Base-by-base conservation (phyloP, 2,113 vertebrate genomes). In the Sylvicapra grimmia region DNA sequence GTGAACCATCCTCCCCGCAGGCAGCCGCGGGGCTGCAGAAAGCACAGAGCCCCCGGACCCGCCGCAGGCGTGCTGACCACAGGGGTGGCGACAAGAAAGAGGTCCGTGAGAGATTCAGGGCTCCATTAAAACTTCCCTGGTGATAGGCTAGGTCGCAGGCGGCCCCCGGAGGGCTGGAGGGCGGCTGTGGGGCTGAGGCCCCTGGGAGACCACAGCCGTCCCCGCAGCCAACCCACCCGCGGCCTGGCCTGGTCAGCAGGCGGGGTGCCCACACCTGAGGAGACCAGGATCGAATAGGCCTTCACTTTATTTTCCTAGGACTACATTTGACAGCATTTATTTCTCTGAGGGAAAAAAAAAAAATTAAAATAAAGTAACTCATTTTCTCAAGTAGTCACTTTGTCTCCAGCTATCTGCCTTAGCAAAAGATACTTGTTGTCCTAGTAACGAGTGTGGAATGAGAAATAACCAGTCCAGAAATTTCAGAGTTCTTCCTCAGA, bases 21-120 rank as follows among this genome's bases (percentile, higher is more conserved):
- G 59, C 15, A 36, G 61, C 27, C 1, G 2, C 8, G 2, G 1
- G 21, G 53, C 54, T 21, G 40, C 65, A 36, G 83, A 10, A 6
- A 29, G 53, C 40, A 0, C 1, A 4, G 65, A 33, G 33, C 65
- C 47, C 5, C 2, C 3, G 10, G 9, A 2, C 5, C 1, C 6
- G 4, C 25, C 36, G 15, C 9, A 15, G 86, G 51, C 56, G 9
- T 13, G 49, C 2, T 7, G 68, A 21, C 27, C 4, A 29, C 54
- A 51, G 13, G 18, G 9, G 27, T 53, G 18, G 25, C 5, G 18
- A 47, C 19, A 19, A 80, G 36, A 51, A n/a, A 4, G 2, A 53
- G 86, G 2, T 8, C 51, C 36, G 12, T 11, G 47, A 10, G 36
- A 18, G 53, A 11, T 9, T 63, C 58, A 9, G 29, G 56, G 21